Conservation (phyloP, 2,797 vertebrate species). For the Champsocephalus gunnari region DNA sequence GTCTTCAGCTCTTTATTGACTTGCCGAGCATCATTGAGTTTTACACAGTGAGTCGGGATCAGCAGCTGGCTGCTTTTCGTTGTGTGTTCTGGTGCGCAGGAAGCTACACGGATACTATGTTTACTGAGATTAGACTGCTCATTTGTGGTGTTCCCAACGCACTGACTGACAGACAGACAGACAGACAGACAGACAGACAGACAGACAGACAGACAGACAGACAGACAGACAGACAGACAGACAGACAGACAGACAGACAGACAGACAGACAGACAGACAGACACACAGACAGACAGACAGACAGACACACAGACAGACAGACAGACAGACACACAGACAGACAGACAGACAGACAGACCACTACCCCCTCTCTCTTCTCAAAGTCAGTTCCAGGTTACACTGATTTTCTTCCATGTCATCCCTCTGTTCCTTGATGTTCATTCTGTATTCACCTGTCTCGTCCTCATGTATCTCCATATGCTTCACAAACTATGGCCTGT, state of each 20-base stretch:
- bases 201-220: no score
- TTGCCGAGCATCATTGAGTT: slow-evolving; percentile 14
- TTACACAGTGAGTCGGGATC: slow-evolving; percentile 13
- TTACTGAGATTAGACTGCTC: slow-evolving; percentile 65
- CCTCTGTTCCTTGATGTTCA: background rate
- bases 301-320: no score
- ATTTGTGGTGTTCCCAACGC: slow-evolving; percentile 66
- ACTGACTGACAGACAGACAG: background rate
- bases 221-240: no score
- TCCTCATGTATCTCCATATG: slow-evolving; percentile 4
- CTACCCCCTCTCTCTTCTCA: background rate
- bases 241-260: slow-evolving; percentile 36
- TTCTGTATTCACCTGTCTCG: slow-evolving; percentile 22
- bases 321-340: no score
- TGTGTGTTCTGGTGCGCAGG: slow-evolving; percentile 37
- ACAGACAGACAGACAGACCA: background rate
- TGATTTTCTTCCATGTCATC: slow-evolving; percentile 32
- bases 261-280: slow-evolving; percentile 3
- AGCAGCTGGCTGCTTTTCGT: slow-evolving; percentile 9
- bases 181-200: no score
- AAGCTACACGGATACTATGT: slow-evolving; percentile 37
- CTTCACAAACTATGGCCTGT: background rate
- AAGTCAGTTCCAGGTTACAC: slow-evolving; percentile 36
- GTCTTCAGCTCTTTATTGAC: background rate
- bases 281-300: no score